A percentile compares a stretch with the other conserved stretches of the same genome.
phyloP scores from a whole-genome alignment of 2,113 vertebrate genomes.

The Pan paniscus region DNA sequence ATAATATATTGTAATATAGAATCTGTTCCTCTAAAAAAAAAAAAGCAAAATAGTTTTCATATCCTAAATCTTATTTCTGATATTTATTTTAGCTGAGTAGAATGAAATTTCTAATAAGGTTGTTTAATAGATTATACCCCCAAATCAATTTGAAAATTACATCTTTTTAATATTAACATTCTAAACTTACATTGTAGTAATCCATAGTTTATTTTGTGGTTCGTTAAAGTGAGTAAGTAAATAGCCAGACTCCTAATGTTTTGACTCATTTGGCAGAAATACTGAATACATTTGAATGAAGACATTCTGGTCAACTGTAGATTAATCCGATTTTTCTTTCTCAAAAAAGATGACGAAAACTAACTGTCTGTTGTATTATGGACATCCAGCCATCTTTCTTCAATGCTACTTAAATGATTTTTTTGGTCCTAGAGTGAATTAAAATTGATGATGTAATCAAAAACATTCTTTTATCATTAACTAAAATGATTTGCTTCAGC shows the following conservation, averaged over 20 bases:
- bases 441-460: conserved; percentile 64
- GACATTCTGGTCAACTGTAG: not conserved
- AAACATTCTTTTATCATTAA: conserved; percentile 48
- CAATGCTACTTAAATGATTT: conserved; percentile 62
- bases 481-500: conserved; percentile 56
- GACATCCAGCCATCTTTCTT: conserved; percentile 67
- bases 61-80: not conserved
- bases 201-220: not conserved
- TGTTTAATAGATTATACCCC: not conserved
- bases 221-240: conserved; percentile 6
- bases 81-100: conserved; percentile 27
- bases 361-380: conserved; percentile 67
- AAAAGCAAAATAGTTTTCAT: not conserved
- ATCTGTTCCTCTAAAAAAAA: not conserved
- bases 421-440: conserved; percentile 71
- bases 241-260: not conserved
- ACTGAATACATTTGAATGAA: conserved; percentile 31
- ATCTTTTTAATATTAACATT: not conserved
- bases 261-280: conserved; percentile 43
- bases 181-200: conserved; percentile 5
- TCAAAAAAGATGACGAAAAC: conserved; percentile 61
- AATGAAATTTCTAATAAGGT: not conserved
- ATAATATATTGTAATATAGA: not conserved
- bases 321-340: conserved; percentile 68
- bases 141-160: conserved; percentile 37